A percentile compares a stretch with the other conserved stretches of the same genome.
Evolutionary conservation across 2,797 vertebrate genomes (phyloP).

Genomic region (Eulemur rubriventer): DNA sequence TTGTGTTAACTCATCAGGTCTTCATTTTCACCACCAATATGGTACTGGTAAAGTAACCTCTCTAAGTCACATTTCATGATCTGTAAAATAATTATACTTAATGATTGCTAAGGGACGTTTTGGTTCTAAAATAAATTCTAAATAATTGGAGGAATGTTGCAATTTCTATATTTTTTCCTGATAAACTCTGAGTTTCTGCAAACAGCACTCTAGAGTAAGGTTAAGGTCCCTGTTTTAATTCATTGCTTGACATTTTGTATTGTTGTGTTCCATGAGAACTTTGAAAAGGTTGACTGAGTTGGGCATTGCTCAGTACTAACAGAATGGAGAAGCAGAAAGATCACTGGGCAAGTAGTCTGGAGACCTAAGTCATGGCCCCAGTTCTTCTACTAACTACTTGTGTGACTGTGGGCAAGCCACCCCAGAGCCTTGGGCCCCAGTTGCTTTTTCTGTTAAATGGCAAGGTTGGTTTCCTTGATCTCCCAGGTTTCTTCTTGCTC

Average conservation of each 20-base stretch:
- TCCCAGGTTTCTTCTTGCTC: neutral
- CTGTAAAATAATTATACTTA: neutral
- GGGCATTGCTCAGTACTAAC: neutral
- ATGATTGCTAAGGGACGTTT: neutral
- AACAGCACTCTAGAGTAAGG: neutral
- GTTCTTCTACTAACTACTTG: neutral
- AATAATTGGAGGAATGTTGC: neutral
- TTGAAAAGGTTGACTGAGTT: neutral
- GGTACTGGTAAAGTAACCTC: neutral
- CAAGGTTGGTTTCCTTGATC: neutral
- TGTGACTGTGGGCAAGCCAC: neutral
- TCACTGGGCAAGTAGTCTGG: neutral
- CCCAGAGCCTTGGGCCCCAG: too few relatives aligned
- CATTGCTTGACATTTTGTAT: neutral
- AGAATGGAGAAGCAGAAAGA: neutral
- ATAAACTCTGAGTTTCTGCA: neutral
- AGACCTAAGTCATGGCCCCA: neutral
- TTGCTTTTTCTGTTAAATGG: neutral
- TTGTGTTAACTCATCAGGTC: neutral
- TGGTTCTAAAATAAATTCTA: slow-evolving; percentile 23
- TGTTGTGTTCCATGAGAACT: neutral
- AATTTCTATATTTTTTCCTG: neutral
- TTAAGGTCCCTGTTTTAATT: neutral
- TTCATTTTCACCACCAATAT: neutral
- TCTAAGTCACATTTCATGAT: neutral